phyloP scores from a whole-genome alignment of 2,797 vertebrate species.

The Schizopygopsis malacanthus region DNA sequence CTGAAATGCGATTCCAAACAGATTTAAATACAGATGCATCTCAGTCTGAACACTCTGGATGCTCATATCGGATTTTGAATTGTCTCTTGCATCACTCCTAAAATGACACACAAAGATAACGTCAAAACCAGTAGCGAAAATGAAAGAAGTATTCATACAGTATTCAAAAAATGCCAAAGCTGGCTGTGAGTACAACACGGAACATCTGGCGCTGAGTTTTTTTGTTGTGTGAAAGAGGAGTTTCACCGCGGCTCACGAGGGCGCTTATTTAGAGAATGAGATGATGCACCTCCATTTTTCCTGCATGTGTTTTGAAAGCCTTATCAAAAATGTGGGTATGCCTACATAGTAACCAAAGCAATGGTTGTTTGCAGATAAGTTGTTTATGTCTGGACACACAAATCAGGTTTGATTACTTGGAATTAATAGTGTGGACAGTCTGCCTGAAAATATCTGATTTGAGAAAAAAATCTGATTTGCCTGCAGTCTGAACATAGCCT shows the following conservation, averaged over 20 bases:
- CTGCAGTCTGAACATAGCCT: background rate
- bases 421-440: background rate
- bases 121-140: background rate
- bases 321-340: background rate
- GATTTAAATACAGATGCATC: too few species aligned
- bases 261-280: background rate
- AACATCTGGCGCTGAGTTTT: too few species aligned
- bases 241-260: background rate
- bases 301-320: background rate
- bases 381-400: background rate
- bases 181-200: background rate
- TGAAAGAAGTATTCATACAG: background rate
- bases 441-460: background rate
- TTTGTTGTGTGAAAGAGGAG: background rate
- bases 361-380: background rate
- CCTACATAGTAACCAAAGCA: background rate
- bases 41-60: too few species aligned
- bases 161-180: background rate
- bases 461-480: background rate
- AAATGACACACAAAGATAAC: too few species aligned
- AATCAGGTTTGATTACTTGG: background rate
- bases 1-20: too few species aligned
- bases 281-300: background rate
- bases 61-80: too few species aligned
- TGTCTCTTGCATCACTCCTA: too few species aligned